Conservation (phyloP, 2,797 vertebrate species). For the Podargus strigoides region DNA sequence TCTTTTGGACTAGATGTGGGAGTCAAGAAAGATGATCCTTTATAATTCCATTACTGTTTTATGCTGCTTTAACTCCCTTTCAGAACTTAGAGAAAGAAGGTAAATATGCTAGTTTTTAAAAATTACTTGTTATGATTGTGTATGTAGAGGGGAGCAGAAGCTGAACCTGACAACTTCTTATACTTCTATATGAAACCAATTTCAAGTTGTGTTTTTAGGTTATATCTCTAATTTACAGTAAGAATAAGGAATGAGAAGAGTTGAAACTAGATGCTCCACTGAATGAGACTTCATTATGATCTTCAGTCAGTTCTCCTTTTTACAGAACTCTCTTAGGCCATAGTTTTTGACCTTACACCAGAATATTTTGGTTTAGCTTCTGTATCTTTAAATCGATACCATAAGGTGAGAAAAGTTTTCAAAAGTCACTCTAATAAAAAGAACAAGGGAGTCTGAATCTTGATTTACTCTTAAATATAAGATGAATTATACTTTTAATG, state of each 20-base stretch:
- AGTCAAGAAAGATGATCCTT: not conserved
- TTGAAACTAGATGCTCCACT: not conserved
- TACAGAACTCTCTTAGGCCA: not conserved
- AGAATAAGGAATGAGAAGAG: not conserved
- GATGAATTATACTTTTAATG: not conserved
- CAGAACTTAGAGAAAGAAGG: not conserved
- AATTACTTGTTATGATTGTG: not conserved
- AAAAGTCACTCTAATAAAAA: not conserved
- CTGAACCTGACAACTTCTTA: not conserved
- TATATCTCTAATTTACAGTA: not conserved
- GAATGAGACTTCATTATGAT: rapidly evolving
- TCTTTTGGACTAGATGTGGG: not conserved
- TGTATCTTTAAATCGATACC: not conserved
- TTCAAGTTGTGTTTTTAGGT: not conserved
- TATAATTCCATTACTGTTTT: not conserved
- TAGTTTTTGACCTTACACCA: not conserved
- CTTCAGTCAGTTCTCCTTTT: not conserved
- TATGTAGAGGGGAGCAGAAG: not conserved
- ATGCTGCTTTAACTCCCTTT: not conserved
- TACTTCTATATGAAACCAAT: not conserved
- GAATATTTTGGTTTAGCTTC: not conserved
- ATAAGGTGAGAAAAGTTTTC: not conserved
- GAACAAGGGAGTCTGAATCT: not conserved
- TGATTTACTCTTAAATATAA: not conserved
- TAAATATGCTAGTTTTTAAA: not conserved